Percentiles rank a stretch among this genome's conserved stretches.
phyloP scores from a whole-genome alignment of 2,113 vertebrate genomes.

The Saimiri boliviensis region DNA sequence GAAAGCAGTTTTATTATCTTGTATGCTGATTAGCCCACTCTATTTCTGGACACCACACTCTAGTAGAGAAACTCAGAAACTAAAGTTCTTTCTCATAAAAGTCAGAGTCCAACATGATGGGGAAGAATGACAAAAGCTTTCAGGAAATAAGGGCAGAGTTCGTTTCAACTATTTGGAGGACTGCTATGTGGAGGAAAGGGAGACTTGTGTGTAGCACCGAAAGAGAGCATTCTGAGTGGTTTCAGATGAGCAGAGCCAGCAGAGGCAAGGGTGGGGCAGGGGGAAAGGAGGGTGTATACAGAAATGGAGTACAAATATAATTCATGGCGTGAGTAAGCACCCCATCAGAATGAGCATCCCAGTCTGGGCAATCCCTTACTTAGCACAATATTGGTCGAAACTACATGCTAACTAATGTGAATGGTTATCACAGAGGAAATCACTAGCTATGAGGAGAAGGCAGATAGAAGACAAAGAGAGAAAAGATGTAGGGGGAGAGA shows the following conservation, averaged over 20 bases:
- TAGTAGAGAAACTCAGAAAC: not conserved
- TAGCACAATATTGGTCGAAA: not conserved
- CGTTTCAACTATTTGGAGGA: not conserved
- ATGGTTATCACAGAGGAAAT: not conserved
- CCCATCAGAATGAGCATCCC: not conserved
- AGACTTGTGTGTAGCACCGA: rapidly evolving
- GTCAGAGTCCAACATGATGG: not conserved
- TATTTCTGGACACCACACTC: not conserved
- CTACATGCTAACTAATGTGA: not conserved
- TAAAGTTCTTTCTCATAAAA: not conserved
- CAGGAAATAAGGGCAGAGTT: not conserved
- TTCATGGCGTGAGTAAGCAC: not conserved
- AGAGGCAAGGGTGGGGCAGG: not conserved
- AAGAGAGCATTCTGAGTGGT: not conserved
- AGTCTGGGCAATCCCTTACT: not conserved
- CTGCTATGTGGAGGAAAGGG: not conserved
- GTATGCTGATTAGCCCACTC: too few relatives aligned
- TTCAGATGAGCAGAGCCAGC: not conserved
- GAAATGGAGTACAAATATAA: not conserved
- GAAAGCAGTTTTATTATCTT: not conserved
- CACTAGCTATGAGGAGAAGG: not conserved
- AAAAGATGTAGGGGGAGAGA: not conserved
- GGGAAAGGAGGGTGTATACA: not conserved
- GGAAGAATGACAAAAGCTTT: not conserved
- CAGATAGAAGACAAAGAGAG: not conserved